phyloP scores from a whole-genome alignment of 1,140 invertebrate species.

The Saxidomus purpurata region DNA sequence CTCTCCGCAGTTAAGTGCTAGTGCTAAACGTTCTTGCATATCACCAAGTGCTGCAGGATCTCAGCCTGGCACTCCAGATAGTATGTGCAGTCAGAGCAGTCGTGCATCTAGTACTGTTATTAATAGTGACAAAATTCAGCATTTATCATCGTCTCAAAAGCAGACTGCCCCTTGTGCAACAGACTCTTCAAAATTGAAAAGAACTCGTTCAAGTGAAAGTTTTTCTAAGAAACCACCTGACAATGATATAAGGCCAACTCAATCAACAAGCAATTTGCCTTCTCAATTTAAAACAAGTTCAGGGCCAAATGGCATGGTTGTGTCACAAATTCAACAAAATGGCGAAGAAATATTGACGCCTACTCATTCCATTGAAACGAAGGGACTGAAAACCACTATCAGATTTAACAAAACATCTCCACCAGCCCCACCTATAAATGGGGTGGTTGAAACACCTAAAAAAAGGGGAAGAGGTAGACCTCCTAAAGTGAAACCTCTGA shows the following conservation, averaged over 20 bases:
- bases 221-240: constrained; percentile 15
- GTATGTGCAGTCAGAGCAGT: constrained; percentile 57
- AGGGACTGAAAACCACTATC: constrained; percentile 66
- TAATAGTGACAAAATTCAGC: constrained; percentile 34
- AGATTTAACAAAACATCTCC: constrained; percentile 62
- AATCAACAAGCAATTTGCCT: constrained; percentile 48
- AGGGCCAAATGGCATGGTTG: constrained; percentile 63
- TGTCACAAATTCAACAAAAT: constrained; percentile 48
- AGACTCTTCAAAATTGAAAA: constrained; percentile 19
- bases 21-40: constrained; percentile 55
- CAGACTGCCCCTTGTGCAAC: not conserved
- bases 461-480: constrained; percentile 52
- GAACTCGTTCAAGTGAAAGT: constrained; percentile 54
- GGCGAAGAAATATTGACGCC: constrained; percentile 52
- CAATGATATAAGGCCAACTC: constrained; percentile 14
- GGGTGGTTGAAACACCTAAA: constrained; percentile 55
- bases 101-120: constrained; percentile 14
- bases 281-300: constrained; percentile 34
- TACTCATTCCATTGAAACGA: constrained; percentile 67
- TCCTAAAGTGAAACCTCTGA: constrained; percentile 48
- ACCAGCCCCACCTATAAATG: constrained; percentile 56
- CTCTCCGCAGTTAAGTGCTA: constrained; percentile 33
- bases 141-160: not conserved
- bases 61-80: constrained; percentile 57
- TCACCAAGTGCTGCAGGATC: constrained; percentile 49